Base-by-base conservation (phyloP, 2,797 vertebrate species). In the Microcaecilia unicolor region DNA sequence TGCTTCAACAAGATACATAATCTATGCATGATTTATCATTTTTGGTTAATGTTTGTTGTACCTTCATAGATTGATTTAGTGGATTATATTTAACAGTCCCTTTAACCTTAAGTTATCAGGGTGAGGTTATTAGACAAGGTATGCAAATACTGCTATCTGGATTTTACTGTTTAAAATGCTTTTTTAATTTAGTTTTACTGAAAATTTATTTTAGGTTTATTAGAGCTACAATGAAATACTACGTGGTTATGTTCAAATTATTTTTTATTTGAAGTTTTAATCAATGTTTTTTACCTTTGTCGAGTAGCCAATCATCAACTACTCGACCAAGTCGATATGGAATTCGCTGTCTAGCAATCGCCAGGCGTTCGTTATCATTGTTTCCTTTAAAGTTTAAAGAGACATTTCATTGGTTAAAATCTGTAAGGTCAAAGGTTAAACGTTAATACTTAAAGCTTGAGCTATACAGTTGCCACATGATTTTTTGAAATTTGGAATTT, bases 361-460 rank as follows among this genome's bases (percentile, higher is more conserved):
- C 91, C 95, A 99, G 95, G 91, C 95, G 93, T 90, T 98, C 93
- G 91, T 96, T 99, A 99, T 99, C 95, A 98, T 88, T 94, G 95
- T 90, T 94, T 92, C 95, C 95, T 99, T 99, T 98, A 95, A 96
- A 98, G 93, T 99, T 98, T 97, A 97, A 96, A 99, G 88, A 98
- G 93, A 99, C 93, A 99, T 98, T 98, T 97, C 93, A 98, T 88
- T 91, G 95, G 95, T 99, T 99, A 99, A 89, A 94, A 97, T 94
- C 94, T 97, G 91, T 90, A 95, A 96, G 91, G 89, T 96, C 92
- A 97, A 93, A 90, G 86, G 91, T 93, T 95, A 92, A 96, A 97
- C 80, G 85, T 87, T 94, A 94, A 93, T 92, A 92, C 90, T 91
- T 93, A 92, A 90, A 89, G 86, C 86, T 92, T 80, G 78, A 91